These are phyloP conservation scores for Xyrauchen texanus DNA, from an alignment of 2,113 vertebrate species.

Conservation along the genomic window DNA sequence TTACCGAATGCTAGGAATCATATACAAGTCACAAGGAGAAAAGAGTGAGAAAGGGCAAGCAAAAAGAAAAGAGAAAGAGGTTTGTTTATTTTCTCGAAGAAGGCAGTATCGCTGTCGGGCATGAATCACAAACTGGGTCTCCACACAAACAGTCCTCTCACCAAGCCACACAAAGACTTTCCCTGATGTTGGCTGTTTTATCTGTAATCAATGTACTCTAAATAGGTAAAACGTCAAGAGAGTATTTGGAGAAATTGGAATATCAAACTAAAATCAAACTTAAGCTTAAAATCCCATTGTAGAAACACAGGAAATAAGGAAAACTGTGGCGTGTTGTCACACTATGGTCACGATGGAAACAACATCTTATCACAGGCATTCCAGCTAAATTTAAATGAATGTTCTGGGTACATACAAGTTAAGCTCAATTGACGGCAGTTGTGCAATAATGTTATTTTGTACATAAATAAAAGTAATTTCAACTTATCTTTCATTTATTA, in stretches of 20 bases:
- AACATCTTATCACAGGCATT: too few species aligned
- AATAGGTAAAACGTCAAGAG: background rate
- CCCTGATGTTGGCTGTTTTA: background rate
- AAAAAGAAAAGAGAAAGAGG: background rate
- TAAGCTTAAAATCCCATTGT: background rate
- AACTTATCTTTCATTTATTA: too few species aligned
- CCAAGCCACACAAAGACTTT: background rate
- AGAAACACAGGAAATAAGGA: background rate
- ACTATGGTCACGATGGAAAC: background rate
- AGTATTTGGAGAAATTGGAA: background rate
- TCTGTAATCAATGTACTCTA: background rate
- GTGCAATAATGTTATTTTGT: too few species aligned
- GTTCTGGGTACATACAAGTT: too few species aligned
- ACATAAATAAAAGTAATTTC: too few species aligned
- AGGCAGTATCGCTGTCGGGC: background rate
- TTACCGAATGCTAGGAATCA: slow-evolving; percentile 40
- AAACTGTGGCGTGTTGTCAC: background rate
- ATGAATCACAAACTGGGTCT: background rate
- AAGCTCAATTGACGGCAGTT: too few species aligned
- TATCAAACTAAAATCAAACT: background rate
- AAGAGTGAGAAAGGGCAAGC: background rate
- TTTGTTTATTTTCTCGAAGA: slow-evolving; percentile 27
- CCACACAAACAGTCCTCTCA: background rate
- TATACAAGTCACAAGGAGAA: slow-evolving; percentile 22
- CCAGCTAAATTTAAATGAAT: too few species aligned